These are phyloP conservation scores for Thomomys bottae DNA, from an alignment of 2,113 vertebrate species.

Conservation along the genomic window DNA sequence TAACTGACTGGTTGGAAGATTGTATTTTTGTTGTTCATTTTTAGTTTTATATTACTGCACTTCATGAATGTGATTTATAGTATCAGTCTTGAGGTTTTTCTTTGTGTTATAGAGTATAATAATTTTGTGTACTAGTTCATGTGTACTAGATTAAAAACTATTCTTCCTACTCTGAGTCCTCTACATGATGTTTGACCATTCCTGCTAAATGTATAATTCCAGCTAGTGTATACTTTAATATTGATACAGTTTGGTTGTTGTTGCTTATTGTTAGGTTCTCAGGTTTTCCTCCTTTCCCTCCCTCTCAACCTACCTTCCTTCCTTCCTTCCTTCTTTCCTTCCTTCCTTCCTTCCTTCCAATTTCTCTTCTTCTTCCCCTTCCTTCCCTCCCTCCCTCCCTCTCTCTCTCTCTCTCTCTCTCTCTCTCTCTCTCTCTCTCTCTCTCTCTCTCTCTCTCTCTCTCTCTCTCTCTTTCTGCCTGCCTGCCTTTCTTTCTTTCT, in stretches of 20 bases:
- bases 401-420: no score
- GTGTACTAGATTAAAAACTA: neutral
- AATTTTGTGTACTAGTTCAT: neutral
- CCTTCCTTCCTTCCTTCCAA: no score
- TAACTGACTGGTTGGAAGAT: neutral
- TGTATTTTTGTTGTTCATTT: neutral
- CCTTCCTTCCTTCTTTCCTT: neutral
- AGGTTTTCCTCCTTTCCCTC: no score
- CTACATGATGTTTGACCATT: neutral
- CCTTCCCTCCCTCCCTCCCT: no score
- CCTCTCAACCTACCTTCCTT: no score
- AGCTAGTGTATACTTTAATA: neutral
- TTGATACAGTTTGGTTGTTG: no score
- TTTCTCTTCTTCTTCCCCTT: no score
- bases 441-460: no score
- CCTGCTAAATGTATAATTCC: neutral
- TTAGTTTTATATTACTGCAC: neutral
- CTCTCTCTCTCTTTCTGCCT: no score
- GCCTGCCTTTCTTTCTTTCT: no score
- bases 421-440: no score
- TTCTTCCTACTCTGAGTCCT: neutral
- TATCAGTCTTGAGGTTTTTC: neutral
- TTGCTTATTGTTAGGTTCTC: neutral
- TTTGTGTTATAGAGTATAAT: neutral
- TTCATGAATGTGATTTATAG: neutral